Evolutionary conservation across 2,888 invertebrate species (phyloP).

Genomic region (Microctonus hyperodae): DNA sequence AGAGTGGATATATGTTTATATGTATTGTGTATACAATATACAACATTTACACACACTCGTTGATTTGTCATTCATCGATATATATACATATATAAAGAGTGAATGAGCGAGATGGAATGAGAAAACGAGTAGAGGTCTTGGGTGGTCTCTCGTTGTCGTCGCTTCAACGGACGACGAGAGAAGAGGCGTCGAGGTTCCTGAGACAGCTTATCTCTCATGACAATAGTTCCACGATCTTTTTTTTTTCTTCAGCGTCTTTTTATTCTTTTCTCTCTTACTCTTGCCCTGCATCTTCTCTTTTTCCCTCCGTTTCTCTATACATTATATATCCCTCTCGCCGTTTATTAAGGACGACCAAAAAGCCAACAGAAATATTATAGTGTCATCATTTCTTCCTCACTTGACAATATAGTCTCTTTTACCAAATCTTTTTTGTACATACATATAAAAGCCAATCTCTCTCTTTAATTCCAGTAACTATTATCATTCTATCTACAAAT

Average conservation of each 20-base stretch:
- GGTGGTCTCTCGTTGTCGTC: constrained; percentile 54
- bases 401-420: neutral
- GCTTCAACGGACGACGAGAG: constrained; percentile 40
- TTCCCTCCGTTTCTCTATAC: neutral
- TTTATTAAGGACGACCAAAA: constrained; percentile 10
- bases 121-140: constrained; percentile 45
- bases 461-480: constrained; percentile 31
- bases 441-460: constrained; percentile 4
- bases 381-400: constrained; percentile 22
- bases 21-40: too few relatives aligned
- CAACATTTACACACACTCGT: constrained; percentile 29
- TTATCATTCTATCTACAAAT: constrained; percentile 22
- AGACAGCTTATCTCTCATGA: constrained; percentile 54
- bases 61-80: constrained; percentile 59
- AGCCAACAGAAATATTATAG: constrained; percentile 9
- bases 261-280: too few relatives aligned
- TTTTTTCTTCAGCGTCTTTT: too few relatives aligned
- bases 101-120: constrained; percentile 27
- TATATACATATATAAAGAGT: constrained; percentile 40
- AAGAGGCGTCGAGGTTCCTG: constrained; percentile 44
- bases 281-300: neutral
- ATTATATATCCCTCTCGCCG: constrained; percentile 5
- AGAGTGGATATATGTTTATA: neutral
- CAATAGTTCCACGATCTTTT: constrained; percentile 53
- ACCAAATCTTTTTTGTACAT: constrained; percentile 5